A percentile compares a stretch with the other conserved stretches of the same genome.
These are phyloP conservation scores for Mesitornis unicolor DNA, from an alignment of 2,113 vertebrate species.

Conservation along the genomic window DNA sequence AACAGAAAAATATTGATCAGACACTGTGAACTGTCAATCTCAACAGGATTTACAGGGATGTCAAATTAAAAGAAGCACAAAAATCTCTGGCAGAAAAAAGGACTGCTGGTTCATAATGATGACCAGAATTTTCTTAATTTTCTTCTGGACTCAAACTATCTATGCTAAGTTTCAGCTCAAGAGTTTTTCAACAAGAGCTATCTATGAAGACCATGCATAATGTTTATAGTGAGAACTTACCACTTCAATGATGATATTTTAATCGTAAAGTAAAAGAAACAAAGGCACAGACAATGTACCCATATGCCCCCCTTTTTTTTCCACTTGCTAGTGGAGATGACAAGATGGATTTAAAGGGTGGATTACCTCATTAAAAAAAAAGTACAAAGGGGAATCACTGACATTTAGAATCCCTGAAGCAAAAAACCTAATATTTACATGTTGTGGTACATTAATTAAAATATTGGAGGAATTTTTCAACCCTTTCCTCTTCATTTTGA, in stretches of 20 bases:
- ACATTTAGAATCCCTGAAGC: neutral
- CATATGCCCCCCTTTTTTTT: neutral
- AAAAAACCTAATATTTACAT: neutral
- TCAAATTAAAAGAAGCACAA: neutral
- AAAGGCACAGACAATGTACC: neutral
- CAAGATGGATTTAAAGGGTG: constrained; percentile 32
- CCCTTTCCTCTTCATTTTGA: neutral
- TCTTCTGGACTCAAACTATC: neutral
- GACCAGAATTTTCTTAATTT: neutral
- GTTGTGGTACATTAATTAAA: constrained; percentile 6
- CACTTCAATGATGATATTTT: neutral
- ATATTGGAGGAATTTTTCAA: neutral
- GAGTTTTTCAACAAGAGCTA: neutral
- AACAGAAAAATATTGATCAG: neutral
- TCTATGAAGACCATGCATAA: neutral
- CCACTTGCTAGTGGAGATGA: neutral
- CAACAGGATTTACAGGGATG: neutral
- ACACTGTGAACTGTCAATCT: neutral
- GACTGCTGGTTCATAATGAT: neutral
- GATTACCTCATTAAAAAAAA: neutral
- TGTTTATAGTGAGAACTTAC: neutral
- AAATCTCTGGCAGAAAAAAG: neutral
- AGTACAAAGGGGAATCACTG: neutral
- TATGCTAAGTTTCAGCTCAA: neutral
- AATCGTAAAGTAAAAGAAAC: neutral